Evolutionary conservation across 1,140 invertebrate species (phyloP).

Genomic region (Magallana ariakensis): DNA sequence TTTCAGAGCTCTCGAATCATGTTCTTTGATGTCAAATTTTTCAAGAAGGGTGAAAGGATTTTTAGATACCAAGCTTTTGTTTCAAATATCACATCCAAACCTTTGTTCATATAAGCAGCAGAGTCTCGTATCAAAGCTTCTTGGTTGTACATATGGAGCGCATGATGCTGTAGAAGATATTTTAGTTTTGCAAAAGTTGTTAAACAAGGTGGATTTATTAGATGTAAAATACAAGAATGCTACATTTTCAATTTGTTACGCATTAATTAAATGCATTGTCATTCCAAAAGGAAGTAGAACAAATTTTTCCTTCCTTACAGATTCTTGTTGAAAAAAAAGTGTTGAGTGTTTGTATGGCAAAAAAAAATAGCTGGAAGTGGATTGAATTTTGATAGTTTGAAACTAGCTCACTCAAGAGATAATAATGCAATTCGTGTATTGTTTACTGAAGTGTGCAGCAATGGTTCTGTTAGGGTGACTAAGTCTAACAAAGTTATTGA

Average conservation of each 20-base stretch:
- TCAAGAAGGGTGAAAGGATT: background rate
- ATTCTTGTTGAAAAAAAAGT: too few relatives aligned
- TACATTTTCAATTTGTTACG: conserved; percentile 1
- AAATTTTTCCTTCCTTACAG: too few relatives aligned
- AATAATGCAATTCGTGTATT: too few relatives aligned
- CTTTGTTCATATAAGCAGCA: background rate
- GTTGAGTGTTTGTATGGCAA: too few relatives aligned
- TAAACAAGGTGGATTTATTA: background rate
- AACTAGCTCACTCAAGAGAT: too few relatives aligned
- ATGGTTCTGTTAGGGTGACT: too few relatives aligned
- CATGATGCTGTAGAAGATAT: background rate
- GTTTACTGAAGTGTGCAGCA: too few relatives aligned
- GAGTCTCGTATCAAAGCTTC: background rate
- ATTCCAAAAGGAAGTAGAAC: too few relatives aligned
- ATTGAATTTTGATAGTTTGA: too few relatives aligned
- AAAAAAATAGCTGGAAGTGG: too few relatives aligned
- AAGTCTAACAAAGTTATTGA: too few relatives aligned
- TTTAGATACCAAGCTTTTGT: background rate
- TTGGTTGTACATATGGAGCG: background rate
- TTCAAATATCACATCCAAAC: background rate
- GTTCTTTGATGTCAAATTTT: background rate
- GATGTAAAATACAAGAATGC: background rate
- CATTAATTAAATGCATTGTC: background rate
- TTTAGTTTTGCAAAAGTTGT: too few relatives aligned
- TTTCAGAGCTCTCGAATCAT: background rate